phyloP scores from a whole-genome alignment of 1,140 invertebrate species.

The Harlomillsia oculata region DNA sequence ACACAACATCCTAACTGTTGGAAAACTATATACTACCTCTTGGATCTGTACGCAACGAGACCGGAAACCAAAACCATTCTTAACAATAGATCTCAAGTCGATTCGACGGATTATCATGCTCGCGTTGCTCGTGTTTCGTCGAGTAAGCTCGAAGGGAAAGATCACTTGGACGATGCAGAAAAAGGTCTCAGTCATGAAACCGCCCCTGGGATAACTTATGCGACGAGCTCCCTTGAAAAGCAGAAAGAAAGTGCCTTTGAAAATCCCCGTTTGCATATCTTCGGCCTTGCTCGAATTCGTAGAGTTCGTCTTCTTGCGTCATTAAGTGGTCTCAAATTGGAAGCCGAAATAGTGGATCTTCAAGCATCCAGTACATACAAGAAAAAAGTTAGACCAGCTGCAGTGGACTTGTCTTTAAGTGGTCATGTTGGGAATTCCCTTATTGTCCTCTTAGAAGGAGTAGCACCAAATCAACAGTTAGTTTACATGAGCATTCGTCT shows the following conservation, averaged over 20 bases:
- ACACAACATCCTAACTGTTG: constrained; percentile 68
- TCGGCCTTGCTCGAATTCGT: constrained; percentile 79
- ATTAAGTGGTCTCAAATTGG: constrained; percentile 81
- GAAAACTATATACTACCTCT: constrained; percentile 83
- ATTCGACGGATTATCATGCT: constrained; percentile 19
- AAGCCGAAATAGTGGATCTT: constrained; percentile 76
- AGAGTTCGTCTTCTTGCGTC: constrained; percentile 78
- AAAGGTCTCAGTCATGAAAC: constrained; percentile 18
- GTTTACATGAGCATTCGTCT: constrained; percentile 37
- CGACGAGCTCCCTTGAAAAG: constrained; percentile 29
- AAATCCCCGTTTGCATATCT: constrained; percentile 52
- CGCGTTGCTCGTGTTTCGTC: neutral
- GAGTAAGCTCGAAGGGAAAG: constrained; percentile 17
- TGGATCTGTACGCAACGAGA: constrained; percentile 87
- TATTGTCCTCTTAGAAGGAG: constrained; percentile 83
- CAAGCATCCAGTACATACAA: constrained; percentile 67
- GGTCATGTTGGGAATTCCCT: constrained; percentile 83
- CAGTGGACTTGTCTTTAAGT: constrained; percentile 75
- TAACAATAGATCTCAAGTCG: constrained; percentile 38
- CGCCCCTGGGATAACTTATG: neutral
- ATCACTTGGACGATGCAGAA: constrained; percentile 27
- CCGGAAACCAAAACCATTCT: constrained; percentile 85
- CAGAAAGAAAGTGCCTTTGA: constrained; percentile 23
- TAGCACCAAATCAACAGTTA: constrained; percentile 77
- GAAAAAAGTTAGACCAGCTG: constrained; percentile 59